Conservation (phyloP, 2,888 invertebrate genomes). For the Lymantria monacha region DNA sequence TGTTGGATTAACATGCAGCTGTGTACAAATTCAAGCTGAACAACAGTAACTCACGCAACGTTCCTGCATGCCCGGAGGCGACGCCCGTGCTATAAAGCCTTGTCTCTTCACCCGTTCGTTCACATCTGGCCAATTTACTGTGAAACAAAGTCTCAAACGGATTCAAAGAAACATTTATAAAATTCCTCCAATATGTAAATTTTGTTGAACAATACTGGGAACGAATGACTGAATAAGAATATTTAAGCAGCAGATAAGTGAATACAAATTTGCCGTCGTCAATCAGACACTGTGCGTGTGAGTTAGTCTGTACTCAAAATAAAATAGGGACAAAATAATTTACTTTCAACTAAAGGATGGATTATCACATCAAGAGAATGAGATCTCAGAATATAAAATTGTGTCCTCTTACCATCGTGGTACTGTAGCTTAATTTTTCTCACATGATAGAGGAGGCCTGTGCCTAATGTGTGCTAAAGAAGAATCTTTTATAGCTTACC, state of each 20-base stretch:
- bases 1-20: not conserved
- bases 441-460: too few relatives aligned
- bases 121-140: conserved; percentile 30
- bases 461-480: too few relatives aligned
- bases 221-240: conserved; percentile 19
- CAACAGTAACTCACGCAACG: conserved; percentile 62
- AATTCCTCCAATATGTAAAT: conserved; percentile 23
- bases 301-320: too few relatives aligned
- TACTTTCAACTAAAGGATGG: too few relatives aligned
- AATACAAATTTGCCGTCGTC: conserved; percentile 8
- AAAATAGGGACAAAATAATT: too few relatives aligned
- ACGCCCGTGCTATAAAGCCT: conserved; percentile 14
- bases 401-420: too few relatives aligned
- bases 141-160: conserved; percentile 16
- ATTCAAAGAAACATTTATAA: conserved; percentile 22
- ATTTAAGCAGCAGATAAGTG: conserved; percentile 2
- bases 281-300: too few relatives aligned
- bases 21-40: conserved; percentile 17
- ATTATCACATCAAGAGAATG: too few relatives aligned
- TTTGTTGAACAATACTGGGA: conserved; percentile 24
- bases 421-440: too few relatives aligned
- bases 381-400: too few relatives aligned
- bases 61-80: conserved; percentile 44
- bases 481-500: too few relatives aligned
- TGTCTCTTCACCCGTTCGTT: conserved; percentile 21